These are phyloP conservation scores for Polyergus mexicanus DNA, from an alignment of 1,140 invertebrate species.

Conservation along the genomic window DNA sequence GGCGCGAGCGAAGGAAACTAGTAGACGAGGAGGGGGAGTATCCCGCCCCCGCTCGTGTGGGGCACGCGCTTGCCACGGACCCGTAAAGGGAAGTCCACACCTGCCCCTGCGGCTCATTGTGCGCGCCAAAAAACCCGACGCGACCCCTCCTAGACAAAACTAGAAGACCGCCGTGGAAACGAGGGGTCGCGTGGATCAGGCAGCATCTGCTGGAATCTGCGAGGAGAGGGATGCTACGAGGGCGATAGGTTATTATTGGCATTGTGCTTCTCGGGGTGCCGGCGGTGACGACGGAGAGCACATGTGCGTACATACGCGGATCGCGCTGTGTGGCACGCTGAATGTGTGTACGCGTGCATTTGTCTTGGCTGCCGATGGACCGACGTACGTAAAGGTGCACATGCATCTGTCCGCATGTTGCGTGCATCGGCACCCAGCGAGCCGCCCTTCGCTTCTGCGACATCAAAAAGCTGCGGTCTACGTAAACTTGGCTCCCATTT, in stretches of 20 bases:
- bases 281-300: constrained; percentile 56
- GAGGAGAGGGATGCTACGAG: constrained; percentile 81
- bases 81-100: constrained; percentile 79
- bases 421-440: constrained; percentile 59
- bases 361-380: constrained; percentile 74
- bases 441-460: constrained; percentile 47
- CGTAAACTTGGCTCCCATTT: too few species aligned
- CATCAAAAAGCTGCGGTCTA: constrained; percentile 48
- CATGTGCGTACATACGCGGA: constrained; percentile 70
- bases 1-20: constrained; percentile 37
- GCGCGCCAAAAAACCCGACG: constrained; percentile 62
- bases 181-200: constrained; percentile 66
- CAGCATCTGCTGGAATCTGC: constrained; percentile 86
- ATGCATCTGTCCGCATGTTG: constrained; percentile 73
- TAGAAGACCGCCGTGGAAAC: constrained; percentile 71
- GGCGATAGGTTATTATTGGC: constrained; percentile 86
- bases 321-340: constrained; percentile 18
- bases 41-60: constrained; percentile 86
- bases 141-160: constrained; percentile 82
- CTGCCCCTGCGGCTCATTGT: constrained; percentile 83
- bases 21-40: constrained; percentile 54
- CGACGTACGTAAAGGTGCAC: constrained; percentile 69
- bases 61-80: constrained; percentile 84
- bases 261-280: constrained; percentile 78
- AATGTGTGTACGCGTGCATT: constrained; percentile 51